Evolutionary conservation across 2,113 vertebrate species (phyloP), one percentile per base, ranked within the genome.

Genomic region (Eudyptes chrysolophus): DNA sequence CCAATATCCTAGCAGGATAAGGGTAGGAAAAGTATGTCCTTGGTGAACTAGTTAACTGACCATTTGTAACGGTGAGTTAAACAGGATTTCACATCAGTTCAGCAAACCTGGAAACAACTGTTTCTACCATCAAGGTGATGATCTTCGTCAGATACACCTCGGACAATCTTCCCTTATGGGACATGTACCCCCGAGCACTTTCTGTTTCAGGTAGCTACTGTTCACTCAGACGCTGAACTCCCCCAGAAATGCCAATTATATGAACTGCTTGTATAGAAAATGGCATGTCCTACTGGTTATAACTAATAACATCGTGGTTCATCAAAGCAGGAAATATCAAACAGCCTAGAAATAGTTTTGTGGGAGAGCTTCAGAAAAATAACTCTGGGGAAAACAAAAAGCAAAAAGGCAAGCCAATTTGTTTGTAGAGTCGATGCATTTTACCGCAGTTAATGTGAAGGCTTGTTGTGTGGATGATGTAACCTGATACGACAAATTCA

Each of bases 111-210:
- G 21, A 77, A 16, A 46, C 19, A 54, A 13, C 9, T 26, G 5
- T 25, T 78, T 82, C 26, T n/a, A 25, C 29, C 4, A 2, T 42
- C 18, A 48, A 51, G 6, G 32, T 36, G 40, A 29, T 46, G 27
- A 38, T 52, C 13, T 62, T 76, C 17, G n/a, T 38, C 29, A 71
- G 30, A 57, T 15, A 62, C 0, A 0, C 24, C 46, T 66, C 7
- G 3, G 24, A 52, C 3, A 89, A n/a, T 84, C 26, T 79, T 79
- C 26, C 9, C 34, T 76, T 58, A 21, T 14, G 22, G 25, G 40
- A 46, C 11, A 14, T 26, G 22, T 32, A 48, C 13, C 24, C 21
- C 26, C 0, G 0, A 30, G 19, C 22, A 57, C 2, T 2, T 38
- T 76, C 9, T 87, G 8, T 58, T 80, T 66, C 77, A 62, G 36